These are phyloP conservation scores for Rhopalosiphum nymphaeae DNA, from an alignment of 2,888 invertebrate species.

Conservation along the genomic window DNA sequence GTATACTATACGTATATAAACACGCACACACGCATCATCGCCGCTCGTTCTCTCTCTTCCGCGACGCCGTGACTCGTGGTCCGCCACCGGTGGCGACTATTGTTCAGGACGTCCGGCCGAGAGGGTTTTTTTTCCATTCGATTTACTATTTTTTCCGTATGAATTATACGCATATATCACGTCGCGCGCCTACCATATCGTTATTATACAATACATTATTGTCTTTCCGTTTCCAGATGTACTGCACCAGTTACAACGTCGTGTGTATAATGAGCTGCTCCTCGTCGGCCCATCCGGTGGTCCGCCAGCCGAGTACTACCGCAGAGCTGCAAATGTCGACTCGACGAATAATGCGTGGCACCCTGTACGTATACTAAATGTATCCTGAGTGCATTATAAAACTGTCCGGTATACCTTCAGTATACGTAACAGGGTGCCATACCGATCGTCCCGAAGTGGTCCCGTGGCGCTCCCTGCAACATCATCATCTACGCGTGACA, in stretches of 20 bases:
- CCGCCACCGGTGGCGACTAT: neutral
- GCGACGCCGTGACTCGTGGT: constrained; percentile 56
- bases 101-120: neutral
- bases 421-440: constrained; percentile 99
- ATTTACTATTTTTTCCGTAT: neutral
- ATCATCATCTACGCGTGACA: too few species aligned
- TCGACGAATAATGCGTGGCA: constrained; percentile 72
- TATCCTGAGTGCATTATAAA: constrained; percentile 93
- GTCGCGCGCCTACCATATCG: neutral
- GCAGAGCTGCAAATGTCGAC: constrained; percentile 67
- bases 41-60: neutral
- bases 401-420: constrained; percentile 99
- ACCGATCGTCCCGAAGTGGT: constrained; percentile 73
- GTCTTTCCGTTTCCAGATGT: constrained; percentile 37
- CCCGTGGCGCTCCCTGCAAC: neutral
- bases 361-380: constrained; percentile 99
- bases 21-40: neutral
- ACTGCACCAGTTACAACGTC: neutral
- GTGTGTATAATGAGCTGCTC: constrained; percentile 67
- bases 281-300: neutral
- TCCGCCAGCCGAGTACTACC: constrained; percentile 55
- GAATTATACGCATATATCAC: neutral
- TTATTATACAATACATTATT: neutral
- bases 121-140: neutral
- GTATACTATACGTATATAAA: neutral